Conservation (phyloP, 1,140 invertebrate genomes). For the honey bee (Apis mellifera) region Amel_HAv3.1 CM009941.2:545001-545500, state of each 20-base stretch:
- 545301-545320: slow-evolving; percentile 16
- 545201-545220: not conserved
- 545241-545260: slow-evolving; percentile 22
- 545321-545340: not conserved
- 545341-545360: not conserved
- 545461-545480: slow-evolving; percentile 34
- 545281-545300: not conserved
- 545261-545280: not conserved
- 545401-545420: not conserved
- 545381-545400: not conserved
- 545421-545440: not conserved
- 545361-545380: slow-evolving; percentile 10
- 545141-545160: not conserved
- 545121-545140: not conserved
- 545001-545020: not conserved
- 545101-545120: not conserved
- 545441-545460: slow-evolving; percentile 12
- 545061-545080: not conserved
- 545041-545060: not conserved
- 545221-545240: not conserved
- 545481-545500: not conserved
- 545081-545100: not conserved
- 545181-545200: not conserved
- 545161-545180: not conserved
- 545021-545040: not conserved